Conservation (phyloP, 1,140 invertebrate genomes). For the Aphis gossypii region DNA sequence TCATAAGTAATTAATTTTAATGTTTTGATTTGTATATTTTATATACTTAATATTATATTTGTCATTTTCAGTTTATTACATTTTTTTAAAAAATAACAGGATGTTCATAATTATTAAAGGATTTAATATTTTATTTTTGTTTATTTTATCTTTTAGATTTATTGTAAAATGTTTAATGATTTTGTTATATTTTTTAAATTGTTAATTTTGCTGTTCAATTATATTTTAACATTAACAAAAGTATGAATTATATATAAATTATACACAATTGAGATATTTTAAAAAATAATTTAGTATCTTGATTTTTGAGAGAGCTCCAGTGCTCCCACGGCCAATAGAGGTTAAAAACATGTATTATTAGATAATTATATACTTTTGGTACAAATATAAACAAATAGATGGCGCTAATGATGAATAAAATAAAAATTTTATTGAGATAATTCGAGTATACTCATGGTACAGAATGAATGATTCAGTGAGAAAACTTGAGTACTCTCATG, state of each 20-base stretch:
- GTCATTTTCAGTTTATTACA: conserved; percentile 18
- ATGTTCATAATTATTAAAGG: conserved; percentile 40
- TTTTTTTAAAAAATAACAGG: conserved; percentile 12
- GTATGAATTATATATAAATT: conserved; percentile 31
- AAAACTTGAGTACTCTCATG: conserved; percentile 29
- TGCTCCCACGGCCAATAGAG: conserved; percentile 8
- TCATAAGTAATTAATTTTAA: not conserved
- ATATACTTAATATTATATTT: conserved; percentile 19
- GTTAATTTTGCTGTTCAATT: conserved; percentile 32
- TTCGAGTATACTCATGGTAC: conserved; percentile 31
- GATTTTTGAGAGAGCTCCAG: conserved; percentile 43
- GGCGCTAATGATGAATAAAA: conserved; percentile 14
- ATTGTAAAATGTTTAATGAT: conserved; percentile 34
- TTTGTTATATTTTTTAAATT: conserved; percentile 31
- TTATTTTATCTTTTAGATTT: conserved; percentile 30
- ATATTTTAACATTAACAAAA: conserved; percentile 34
- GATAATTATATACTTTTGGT: conserved; percentile 32
- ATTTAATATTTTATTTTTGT: not conserved
- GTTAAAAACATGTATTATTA: conserved; percentile 25
- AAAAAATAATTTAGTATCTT: conserved; percentile 15
- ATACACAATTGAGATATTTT: conserved; percentile 18
- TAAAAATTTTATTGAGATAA: conserved; percentile 35
- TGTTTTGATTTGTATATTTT: not conserved
- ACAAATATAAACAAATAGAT: conserved; percentile 36
- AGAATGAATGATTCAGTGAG: conserved; percentile 32